These are phyloP conservation scores for Dasysyrphus tricinctus DNA, from an alignment of 2,888 invertebrate genomes.

Conservation along the genomic window DNA sequence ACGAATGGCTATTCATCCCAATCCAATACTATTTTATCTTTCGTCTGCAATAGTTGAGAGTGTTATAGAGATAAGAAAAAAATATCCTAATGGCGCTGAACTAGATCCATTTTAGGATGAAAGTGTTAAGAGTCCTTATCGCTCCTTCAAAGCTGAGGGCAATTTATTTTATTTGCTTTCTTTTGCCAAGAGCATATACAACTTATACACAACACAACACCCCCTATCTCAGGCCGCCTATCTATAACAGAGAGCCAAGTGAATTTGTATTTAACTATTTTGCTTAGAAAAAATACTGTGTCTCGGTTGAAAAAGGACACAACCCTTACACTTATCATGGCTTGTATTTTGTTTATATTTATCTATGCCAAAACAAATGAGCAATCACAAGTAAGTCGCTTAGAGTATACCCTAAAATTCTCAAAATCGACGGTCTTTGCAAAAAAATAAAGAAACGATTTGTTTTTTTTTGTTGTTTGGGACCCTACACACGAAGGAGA, in stretches of 20 bases:
- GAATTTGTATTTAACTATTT: slow-evolving; percentile 36
- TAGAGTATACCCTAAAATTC: slow-evolving; percentile 14
- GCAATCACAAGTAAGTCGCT: slow-evolving; percentile 58
- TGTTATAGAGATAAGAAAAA: slow-evolving; percentile 53
- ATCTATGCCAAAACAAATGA: slow-evolving; percentile 61
- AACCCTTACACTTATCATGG: slow-evolving; percentile 61
- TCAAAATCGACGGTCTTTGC: slow-evolving; percentile 41
- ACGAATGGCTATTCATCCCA: slow-evolving; percentile 45
- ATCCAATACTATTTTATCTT: slow-evolving; percentile 63
- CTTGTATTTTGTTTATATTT: slow-evolving; percentile 22
- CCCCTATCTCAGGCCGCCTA: not conserved
- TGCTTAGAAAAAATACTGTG: slow-evolving; percentile 44
- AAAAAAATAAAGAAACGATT: not conserved
- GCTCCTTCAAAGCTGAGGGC: slow-evolving; percentile 59
- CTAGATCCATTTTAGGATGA: slow-evolving; percentile 59
- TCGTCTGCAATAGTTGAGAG: slow-evolving; percentile 43
- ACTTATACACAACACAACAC: not conserved
- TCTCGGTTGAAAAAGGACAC: slow-evolving; percentile 60
- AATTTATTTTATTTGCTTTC: slow-evolving; percentile 68
- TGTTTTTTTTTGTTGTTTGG: slow-evolving; percentile 41
- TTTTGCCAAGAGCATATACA: slow-evolving; percentile 12
- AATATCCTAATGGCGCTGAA: slow-evolving; percentile 57
- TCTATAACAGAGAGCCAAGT: not conserved
- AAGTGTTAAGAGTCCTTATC: slow-evolving; percentile 73
- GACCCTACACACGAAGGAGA: slow-evolving; percentile 5